Evolutionary conservation across 2,888 invertebrate genomes (phyloP).

Genomic region (Pollenia angustigena): DNA sequence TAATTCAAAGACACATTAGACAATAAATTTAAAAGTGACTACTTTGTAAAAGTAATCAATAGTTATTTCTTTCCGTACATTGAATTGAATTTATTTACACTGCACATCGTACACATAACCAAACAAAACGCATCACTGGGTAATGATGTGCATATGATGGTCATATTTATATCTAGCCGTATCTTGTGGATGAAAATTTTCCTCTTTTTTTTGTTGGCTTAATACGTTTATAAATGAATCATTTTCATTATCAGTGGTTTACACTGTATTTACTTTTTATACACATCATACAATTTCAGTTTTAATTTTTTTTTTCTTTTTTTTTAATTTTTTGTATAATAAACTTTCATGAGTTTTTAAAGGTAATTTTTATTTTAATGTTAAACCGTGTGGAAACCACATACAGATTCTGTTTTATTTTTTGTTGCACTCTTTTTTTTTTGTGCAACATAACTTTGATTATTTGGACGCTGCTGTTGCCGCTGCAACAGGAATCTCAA

Average conservation of each 20-base stretch:
- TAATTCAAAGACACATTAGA: too few relatives aligned
- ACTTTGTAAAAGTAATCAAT: too few relatives aligned
- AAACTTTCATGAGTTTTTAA: conserved; percentile 81
- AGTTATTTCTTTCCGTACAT: conserved; percentile 38
- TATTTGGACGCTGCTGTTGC: conserved; percentile 35
- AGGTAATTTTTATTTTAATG: conserved; percentile 72
- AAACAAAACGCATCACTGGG: conserved; percentile 61
- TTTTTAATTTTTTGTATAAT: conserved; percentile 75
- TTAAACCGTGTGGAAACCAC: conserved; percentile 73
- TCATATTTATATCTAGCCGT: conserved; percentile 65
- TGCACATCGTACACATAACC: conserved; percentile 12
- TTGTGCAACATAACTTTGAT: conserved; percentile 34
- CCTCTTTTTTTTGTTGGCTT: conserved; percentile 34
- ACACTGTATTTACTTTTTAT: conserved; percentile 83
- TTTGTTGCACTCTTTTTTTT: background rate
- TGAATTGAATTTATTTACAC: conserved; percentile 17
- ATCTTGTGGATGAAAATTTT: conserved; percentile 53
- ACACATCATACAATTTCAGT: conserved; percentile 48
- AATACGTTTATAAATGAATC: conserved; percentile 62
- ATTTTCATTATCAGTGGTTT: conserved; percentile 82
- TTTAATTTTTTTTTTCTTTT: conserved; percentile 29
- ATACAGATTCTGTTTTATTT: conserved; percentile 40
- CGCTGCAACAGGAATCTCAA: conserved; percentile 64
- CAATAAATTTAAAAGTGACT: too few relatives aligned
- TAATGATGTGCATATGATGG: conserved; percentile 72